Percentiles rank a stretch among this genome's conserved stretches.
Evolutionary conservation across 2,888 invertebrate genomes (phyloP).

Genomic region (Cabera pusaria): DNA sequence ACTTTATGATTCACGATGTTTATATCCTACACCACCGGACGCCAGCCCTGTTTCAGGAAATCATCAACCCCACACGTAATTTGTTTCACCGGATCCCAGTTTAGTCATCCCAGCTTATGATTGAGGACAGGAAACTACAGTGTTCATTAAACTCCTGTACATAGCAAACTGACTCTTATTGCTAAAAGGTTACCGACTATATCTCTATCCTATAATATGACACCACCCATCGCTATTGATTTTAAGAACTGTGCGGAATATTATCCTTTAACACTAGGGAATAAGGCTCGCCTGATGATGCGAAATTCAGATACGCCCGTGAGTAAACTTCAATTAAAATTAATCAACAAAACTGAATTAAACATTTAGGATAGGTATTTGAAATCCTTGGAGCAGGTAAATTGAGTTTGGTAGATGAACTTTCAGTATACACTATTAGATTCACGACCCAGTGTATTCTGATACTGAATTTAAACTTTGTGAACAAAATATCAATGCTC

Average conservation of each 20-base stretch:
- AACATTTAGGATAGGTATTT: slow-evolving; percentile 22
- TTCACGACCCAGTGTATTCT: background rate
- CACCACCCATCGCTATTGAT: slow-evolving; percentile 10
- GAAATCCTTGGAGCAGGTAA: slow-evolving; percentile 23
- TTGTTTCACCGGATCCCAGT: slow-evolving; percentile 15
- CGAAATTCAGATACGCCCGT: slow-evolving; percentile 7
- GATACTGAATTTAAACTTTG: background rate
- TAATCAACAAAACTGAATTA: slow-evolving; percentile 26
- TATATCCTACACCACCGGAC: no score
- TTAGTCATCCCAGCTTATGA: slow-evolving; percentile 20
- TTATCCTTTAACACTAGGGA: background rate
- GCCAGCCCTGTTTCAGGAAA: slow-evolving; percentile 10
- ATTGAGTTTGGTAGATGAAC: slow-evolving; percentile 19
- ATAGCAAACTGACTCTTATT: slow-evolving; percentile 9
- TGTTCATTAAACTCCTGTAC: slow-evolving; percentile 7
- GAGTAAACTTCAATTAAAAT: slow-evolving; percentile 24
- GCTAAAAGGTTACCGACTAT: slow-evolving; percentile 2
- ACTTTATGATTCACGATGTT: no score
- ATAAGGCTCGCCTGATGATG: slow-evolving; percentile 5
- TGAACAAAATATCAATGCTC: no score
- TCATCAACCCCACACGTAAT: slow-evolving; percentile 19
- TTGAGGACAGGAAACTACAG: slow-evolving; percentile 17
- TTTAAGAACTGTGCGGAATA: slow-evolving; percentile 1
- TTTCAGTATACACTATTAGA: slow-evolving; percentile 8
- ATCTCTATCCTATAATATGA: background rate